Conservation (phyloP, 2,113 vertebrate species). For the Paedocypris sp. region DNA sequence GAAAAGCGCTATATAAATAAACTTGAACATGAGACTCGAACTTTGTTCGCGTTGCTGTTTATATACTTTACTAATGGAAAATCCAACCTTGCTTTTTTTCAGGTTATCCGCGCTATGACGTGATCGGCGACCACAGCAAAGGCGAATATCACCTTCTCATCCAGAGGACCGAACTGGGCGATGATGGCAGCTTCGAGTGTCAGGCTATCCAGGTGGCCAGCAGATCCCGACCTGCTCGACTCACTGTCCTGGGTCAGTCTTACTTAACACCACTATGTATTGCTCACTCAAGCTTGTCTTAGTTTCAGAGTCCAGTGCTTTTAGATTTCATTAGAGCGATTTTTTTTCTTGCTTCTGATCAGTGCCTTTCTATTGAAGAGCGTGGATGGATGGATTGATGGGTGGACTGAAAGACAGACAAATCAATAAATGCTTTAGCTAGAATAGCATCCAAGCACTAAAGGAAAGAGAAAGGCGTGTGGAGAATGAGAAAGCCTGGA, state of each 20-base stretch:
- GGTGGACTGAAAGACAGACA: not conserved
- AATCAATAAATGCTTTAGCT: conserved; percentile 6
- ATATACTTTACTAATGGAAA: not conserved
- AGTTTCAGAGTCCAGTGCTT: no score
- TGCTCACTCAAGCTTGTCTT: no score
- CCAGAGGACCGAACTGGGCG: conserved; percentile 72
- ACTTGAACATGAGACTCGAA: no score
- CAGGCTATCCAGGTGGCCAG: conserved; percentile 84
- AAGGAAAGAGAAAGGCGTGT: not conserved
- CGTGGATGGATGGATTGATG: not conserved
- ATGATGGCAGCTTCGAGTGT: conserved; percentile 82
- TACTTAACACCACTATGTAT: not conserved
- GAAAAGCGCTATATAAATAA: no score
- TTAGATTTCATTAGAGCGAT: no score
- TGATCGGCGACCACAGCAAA: conserved; percentile 77
- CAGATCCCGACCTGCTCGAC: conserved; percentile 73
- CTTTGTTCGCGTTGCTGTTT: no score
- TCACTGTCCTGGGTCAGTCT: conserved; percentile 77
- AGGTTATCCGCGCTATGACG: conserved; percentile 83
- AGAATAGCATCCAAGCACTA: not conserved
- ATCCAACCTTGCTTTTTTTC: conserved; percentile 16
- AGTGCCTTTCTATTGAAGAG: not conserved
- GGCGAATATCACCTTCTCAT: conserved; percentile 84
- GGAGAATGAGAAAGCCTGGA: not conserved
- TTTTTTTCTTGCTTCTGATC: not conserved